Conservation (phyloP, 2,113 vertebrate species). For the Notechis scutatus region DNA sequence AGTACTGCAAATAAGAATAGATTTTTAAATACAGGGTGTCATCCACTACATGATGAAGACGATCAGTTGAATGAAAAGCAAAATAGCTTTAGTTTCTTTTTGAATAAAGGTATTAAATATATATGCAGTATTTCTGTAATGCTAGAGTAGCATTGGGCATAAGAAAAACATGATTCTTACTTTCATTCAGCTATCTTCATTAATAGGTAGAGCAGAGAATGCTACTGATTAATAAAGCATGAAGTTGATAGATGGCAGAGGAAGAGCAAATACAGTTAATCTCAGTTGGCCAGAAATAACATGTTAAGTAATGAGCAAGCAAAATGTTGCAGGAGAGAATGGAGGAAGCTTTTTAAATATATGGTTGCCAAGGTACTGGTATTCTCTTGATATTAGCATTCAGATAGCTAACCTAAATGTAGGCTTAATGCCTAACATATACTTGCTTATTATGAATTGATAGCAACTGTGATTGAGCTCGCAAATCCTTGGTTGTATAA, state of each 20-base stretch:
- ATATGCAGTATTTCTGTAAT: not conserved
- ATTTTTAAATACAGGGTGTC: not conserved
- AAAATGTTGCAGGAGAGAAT: not conserved
- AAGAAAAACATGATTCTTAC: not conserved
- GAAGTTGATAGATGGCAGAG: not conserved
- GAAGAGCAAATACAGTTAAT: not conserved
- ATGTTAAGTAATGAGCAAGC: not conserved
- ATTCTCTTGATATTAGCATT: not conserved
- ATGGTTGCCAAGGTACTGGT: not conserved
- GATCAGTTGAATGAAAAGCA: not conserved
- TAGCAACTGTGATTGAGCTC: not conserved
- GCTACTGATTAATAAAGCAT: not conserved
- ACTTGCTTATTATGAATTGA: not conserved
- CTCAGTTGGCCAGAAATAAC: not conserved
- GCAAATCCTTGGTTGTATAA: not conserved
- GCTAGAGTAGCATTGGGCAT: not conserved
- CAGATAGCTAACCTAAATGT: not conserved
- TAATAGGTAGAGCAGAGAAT: not conserved
- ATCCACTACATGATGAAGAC: not conserved
- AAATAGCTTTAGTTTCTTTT: not conserved
- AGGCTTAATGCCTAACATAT: not conserved
- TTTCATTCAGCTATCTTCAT: not conserved
- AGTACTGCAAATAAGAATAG: not conserved
- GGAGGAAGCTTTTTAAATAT: not conserved
- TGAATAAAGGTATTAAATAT: not conserved